A percentile compares a stretch with the other conserved stretches of the same genome.
phyloP scores from a whole-genome alignment of 2,888 invertebrate genomes.

The Amblyjoppa fuscipennis region DNA sequence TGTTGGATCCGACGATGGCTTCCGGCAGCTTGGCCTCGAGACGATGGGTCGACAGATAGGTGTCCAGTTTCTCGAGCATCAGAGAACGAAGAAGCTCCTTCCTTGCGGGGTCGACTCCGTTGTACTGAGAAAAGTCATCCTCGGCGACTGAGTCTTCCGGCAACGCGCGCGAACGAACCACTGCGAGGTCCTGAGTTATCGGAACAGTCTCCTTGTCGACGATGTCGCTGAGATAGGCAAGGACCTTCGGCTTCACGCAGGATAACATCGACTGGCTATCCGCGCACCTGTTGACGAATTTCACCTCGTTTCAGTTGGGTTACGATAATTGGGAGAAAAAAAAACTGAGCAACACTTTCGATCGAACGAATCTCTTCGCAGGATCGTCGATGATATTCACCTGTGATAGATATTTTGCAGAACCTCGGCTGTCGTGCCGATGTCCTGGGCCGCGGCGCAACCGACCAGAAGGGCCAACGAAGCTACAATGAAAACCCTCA shows the following conservation, averaged over 20 bases:
- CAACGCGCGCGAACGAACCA: conserved; percentile 88
- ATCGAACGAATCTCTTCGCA: not conserved
- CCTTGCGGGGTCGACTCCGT: conserved; percentile 79
- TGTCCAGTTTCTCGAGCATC: conserved; percentile 91
- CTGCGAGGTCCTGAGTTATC: conserved; percentile 91
- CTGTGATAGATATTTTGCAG: conserved; percentile 82
- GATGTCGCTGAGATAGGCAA: conserved; percentile 91
- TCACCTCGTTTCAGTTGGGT: not conserved
- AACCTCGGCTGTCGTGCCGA: conserved; percentile 79
- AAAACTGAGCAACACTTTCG: not conserved
- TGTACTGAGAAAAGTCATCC: conserved; percentile 83
- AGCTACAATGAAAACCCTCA: conserved; percentile 79
- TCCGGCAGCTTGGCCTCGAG: conserved; percentile 91
- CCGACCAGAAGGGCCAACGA: conserved; percentile 76
- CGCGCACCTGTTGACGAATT: conserved; percentile 76
- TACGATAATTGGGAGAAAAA: not conserved
- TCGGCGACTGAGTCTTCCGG: conserved; percentile 82
- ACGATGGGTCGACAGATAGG: conserved; percentile 92
- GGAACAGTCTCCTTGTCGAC: conserved; percentile 89
- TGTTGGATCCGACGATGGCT: conserved; percentile 85
- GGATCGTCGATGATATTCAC: conserved; percentile 70
- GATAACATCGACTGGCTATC: conserved; percentile 82
- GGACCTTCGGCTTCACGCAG: conserved; percentile 92
- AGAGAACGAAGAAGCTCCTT: conserved; percentile 83
- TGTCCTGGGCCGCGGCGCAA: conserved; percentile 74